Base-by-base conservation (phyloP, 1,140 invertebrate genomes). In the Drosophila tropicalis region DNA sequence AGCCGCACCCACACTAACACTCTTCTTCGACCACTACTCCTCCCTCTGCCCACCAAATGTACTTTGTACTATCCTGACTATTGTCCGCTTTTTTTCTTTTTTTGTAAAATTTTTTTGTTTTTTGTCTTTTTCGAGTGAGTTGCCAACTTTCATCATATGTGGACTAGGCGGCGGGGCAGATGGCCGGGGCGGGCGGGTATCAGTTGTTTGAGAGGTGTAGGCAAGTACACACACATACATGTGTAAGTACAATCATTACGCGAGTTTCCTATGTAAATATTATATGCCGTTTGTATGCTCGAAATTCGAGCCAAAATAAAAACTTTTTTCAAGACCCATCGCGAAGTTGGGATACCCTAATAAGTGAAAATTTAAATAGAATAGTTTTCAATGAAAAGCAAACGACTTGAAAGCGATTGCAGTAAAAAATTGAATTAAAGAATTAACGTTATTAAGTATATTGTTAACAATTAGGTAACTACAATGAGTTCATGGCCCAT, bases 231-330 rank as follows among this genome's bases (percentile, higher is more conserved):
- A 81, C 79, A 81, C 83, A 83, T 83, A 89, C 84, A 87, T 77
- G 67, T 87, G 84, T 87, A 79, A 87, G 84, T 80, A 87, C 79
- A 87, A 87, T 87, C 83, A 86, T 86, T 87, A 86, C 72, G 83
- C 76, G 76, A 77, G 68, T 51, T 67, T 65, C 29, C 61, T 68
- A 70, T 68, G 79, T 63, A 68, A 68, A 65, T 79, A 87, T 84
- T 70, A 60, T 63, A 78, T 70, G 71, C 66, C 61, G 60, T 39
- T 51, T 51, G 39, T 44, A 44, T 44, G 61, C 15, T 12, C 22
- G 17, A 17, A 41, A 25, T 62, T 62, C 51, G 29, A 70, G 55
- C 39, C 68, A 70, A 51, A 51, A 51, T 22, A 51, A 19, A 22
- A 22, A 51, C 17, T 9, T 19, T 17, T 17, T 29, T 6, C 15